Conservation (phyloP, 2,113 vertebrate species). For the Antechinus flavipes region DNA sequence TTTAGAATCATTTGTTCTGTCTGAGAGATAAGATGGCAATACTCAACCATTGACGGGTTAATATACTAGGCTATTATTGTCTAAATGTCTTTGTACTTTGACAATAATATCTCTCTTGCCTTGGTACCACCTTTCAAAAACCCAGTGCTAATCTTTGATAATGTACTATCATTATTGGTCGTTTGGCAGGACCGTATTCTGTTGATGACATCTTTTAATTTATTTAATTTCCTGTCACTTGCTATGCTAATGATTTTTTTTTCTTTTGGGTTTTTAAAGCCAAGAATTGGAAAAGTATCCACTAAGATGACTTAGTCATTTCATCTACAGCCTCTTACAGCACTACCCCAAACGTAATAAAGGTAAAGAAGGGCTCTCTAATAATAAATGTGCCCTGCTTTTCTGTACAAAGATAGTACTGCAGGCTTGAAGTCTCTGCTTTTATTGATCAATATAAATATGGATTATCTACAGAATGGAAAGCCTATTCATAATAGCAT, state of each 20-base stretch:
- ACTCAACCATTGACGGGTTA: slow-evolving; percentile 52
- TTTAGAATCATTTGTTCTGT: slow-evolving; percentile 31
- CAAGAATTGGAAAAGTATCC: slow-evolving; percentile 58
- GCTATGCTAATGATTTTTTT: slow-evolving; percentile 67
- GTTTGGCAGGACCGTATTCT: slow-evolving; percentile 56
- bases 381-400: slow-evolving; percentile 73
- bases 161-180: slow-evolving; percentile 40
- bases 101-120: slow-evolving; percentile 56
- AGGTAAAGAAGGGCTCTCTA: slow-evolving; percentile 73
- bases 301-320: slow-evolving; percentile 74
- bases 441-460: slow-evolving; percentile 82
- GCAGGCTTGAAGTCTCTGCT: slow-evolving; percentile 74
- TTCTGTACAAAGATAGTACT: slow-evolving; percentile 70
- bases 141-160: slow-evolving; percentile 31
- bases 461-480: slow-evolving; percentile 73
- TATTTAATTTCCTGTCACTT: slow-evolving; percentile 67
- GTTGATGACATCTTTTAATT: slow-evolving; percentile 63
- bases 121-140: slow-evolving; percentile 45
- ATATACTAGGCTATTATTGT: slow-evolving; percentile 58
- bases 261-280: slow-evolving; percentile 40
- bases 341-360: slow-evolving; percentile 73
- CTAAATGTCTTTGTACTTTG: slow-evolving; percentile 38
- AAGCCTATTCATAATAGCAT: slow-evolving; percentile 72
- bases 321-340: slow-evolving; percentile 68
- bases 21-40: slow-evolving; percentile 59